Percentiles rank a stretch among this genome's conserved stretches.
Conservation (phyloP, 2,888 invertebrate species). For the Athripsodes cinereus region DNA sequence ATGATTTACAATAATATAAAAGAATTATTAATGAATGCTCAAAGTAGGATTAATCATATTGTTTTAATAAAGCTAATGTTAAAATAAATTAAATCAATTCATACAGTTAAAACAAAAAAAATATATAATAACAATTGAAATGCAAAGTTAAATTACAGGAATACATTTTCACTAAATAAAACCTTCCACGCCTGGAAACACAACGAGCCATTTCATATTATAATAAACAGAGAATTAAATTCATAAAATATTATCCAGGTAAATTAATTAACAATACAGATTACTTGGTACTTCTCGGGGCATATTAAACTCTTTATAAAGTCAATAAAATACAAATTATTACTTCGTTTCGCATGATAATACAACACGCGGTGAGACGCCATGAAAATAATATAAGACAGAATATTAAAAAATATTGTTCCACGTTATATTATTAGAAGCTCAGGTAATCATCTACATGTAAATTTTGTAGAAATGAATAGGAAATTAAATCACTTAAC, state of each 20-base stretch:
- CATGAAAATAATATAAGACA: too few relatives aligned
- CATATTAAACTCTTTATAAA: conserved; percentile 1
- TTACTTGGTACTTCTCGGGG: neutral
- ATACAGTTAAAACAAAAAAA: neutral
- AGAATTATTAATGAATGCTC: too few relatives aligned
- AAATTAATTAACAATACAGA: neutral
- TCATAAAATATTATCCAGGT: neutral
- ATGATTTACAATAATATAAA: too few relatives aligned
- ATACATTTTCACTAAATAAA: neutral
- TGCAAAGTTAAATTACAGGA: neutral
- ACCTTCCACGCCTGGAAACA: neutral
- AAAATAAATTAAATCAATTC: too few relatives aligned
- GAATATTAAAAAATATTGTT: too few relatives aligned
- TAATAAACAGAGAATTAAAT: neutral
- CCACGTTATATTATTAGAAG: neutral
- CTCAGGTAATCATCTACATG: neutral
- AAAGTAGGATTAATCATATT: too few relatives aligned
- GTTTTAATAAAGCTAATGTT: too few relatives aligned
- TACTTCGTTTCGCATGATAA: neutral
- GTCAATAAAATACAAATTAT: conserved; percentile 2
- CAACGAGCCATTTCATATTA: neutral
- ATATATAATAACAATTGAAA: neutral
- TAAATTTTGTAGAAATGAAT: neutral
- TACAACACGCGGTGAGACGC: too few relatives aligned
- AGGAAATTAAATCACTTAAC: neutral